Evolutionary conservation across 2,888 invertebrate species (phyloP).

Genomic region (Meloe dianella): DNA sequence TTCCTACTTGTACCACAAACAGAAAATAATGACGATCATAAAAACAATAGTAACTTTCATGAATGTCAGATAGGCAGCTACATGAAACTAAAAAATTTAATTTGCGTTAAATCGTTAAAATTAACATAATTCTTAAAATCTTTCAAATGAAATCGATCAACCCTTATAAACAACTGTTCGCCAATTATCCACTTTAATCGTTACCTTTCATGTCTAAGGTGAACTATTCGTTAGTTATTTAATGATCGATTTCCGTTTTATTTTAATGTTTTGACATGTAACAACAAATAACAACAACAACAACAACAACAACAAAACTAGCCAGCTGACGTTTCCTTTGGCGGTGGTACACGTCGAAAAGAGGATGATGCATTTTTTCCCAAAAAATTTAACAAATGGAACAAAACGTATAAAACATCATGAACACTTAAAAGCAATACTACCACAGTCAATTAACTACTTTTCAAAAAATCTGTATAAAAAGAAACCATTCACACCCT

Average conservation of each 20-base stretch:
- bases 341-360: not conserved
- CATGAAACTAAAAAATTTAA: not conserved
- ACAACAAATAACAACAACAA: not conserved
- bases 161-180: not conserved
- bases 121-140: not conserved
- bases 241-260: constrained; percentile 51
- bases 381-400: not conserved
- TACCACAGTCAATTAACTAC: not conserved
- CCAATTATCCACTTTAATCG: constrained; percentile 36
- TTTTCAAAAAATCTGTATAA: not conserved
- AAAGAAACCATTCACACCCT: not conserved
- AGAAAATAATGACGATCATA: constrained; percentile 6
- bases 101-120: no score
- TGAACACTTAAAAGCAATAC: not conserved
- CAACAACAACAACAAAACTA: not conserved
- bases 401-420: not conserved
- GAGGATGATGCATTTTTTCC: not conserved
- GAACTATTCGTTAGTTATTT: constrained; percentile 49
- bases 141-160: not conserved
- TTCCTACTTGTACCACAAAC: not conserved
- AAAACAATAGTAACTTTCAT: not conserved
- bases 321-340: constrained; percentile 11
- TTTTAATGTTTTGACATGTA: constrained; percentile 38
- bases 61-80: not conserved
- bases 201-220: constrained; percentile 35